Evolutionary conservation across 2,113 vertebrate genomes (phyloP).

Genomic region (Rhegmatorhina hoffmannsi): DNA sequence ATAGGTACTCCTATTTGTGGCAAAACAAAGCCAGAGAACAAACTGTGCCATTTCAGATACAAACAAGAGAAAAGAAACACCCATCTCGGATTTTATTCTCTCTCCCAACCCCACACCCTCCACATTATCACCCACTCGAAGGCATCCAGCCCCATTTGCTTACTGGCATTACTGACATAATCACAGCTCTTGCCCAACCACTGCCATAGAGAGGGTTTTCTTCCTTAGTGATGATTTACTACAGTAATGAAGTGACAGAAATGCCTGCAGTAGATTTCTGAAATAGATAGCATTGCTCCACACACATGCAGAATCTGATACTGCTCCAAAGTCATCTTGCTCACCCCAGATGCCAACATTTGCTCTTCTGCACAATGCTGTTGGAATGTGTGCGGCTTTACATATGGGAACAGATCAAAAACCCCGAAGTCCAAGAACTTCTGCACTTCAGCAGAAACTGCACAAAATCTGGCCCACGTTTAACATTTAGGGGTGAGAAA

Average conservation of each 20-base stretch:
- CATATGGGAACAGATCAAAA: background rate
- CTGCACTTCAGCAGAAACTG: background rate
- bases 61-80: background rate
- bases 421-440: background rate
- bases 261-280: constrained; percentile 30
- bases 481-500: background rate
- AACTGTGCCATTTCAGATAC: background rate
- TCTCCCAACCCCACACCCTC: background rate
- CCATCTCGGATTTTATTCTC: background rate
- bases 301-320: background rate
- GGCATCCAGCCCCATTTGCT: constrained; percentile 8
- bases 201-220: background rate
- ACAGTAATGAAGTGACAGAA: constrained; percentile 41
- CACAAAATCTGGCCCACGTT: background rate
- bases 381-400: background rate
- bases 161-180: constrained; percentile 10
- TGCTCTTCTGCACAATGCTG: background rate
- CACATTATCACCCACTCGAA: background rate
- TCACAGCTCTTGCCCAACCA: constrained; percentile 39
- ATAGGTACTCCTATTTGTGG: constrained; percentile 32
- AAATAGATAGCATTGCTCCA: constrained; percentile 39
- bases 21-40: constrained; percentile 38
- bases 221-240: background rate
- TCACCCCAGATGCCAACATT: background rate
- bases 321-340: background rate